Base-by-base conservation (phyloP, 2,797 vertebrate species). In the Parotocinclus haroldoi region DNA sequence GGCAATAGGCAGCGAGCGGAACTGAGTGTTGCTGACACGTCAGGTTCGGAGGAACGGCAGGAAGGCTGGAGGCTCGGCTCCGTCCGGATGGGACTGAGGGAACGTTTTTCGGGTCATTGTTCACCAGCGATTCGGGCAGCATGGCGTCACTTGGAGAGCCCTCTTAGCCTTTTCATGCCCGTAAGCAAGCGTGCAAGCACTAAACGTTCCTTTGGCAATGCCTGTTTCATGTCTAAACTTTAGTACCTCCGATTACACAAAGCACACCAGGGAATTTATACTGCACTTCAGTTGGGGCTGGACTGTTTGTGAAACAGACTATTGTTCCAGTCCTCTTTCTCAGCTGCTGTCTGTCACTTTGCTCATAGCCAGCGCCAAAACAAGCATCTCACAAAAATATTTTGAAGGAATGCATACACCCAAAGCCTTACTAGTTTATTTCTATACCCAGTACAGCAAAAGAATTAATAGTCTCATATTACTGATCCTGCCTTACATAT, bases 1-100 rank as follows among this genome's bases (percentile, higher is more conserved):
- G 70, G 76, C 56, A 62, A 82, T 78, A 48, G 66, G 66, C 53
- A 71, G 44, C 54, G 75, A 73, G 57, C 59, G 14, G 70, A 74
- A 73, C 78, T 63, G 75, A 71, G 70, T 68, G 66, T 71, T 77
- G 76, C 73, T 72, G 70, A 78, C 68, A 67, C 18, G 54, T 61
- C 54, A 67, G 19, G 68, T 76, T 76, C 71, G 19, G 50, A 58
- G 63, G 48, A 39, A 63, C 51, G 50, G 62, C 58, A 61, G 62
- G 67, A 52, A 71, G 73, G 69, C n/a, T 66, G 45, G 8, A 37
- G 4, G 50, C 18, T 49, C 58, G 37, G 52, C 12, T 40, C 55
- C 58, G 46, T 68, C n/a, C n/a, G 62, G 62, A 74, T 58, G 57
- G 57, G 58, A 56, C 10, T 50, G 18, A 17, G 57, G 39, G 53